Conservation (phyloP, 1,140 invertebrate species). For the Drosophila pandora region DNA sequence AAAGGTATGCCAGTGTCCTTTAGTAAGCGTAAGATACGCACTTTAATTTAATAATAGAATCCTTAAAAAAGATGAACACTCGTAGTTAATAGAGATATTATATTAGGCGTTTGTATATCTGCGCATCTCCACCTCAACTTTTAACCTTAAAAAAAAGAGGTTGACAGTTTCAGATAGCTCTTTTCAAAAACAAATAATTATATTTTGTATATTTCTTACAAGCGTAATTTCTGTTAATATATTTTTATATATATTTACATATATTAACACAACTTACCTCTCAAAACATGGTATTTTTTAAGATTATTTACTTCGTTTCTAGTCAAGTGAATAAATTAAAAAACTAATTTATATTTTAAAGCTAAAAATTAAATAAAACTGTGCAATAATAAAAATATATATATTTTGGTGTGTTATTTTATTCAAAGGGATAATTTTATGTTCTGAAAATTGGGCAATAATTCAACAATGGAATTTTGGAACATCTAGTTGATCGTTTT, state of each 20-base stretch:
- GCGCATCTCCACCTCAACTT: constrained; percentile 15
- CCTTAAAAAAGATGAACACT: constrained; percentile 27
- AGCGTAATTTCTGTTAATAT: constrained; percentile 48
- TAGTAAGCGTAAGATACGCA: constrained; percentile 45
- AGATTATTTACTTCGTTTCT: constrained; percentile 37
- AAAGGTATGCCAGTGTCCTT: constrained; percentile 85
- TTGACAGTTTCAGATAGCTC: constrained; percentile 5
- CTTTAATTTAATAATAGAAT: constrained; percentile 41
- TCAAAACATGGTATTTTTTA: constrained; percentile 34
- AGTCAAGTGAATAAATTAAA: constrained; percentile 37
- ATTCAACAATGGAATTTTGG: no score
- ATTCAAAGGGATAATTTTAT: not conserved
- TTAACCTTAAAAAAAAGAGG: not conserved
- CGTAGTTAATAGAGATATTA: constrained; percentile 32
- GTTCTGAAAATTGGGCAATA: no score
- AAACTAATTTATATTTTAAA: constrained; percentile 37
- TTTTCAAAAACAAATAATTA: constrained; percentile 38
- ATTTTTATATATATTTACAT: constrained; percentile 40
- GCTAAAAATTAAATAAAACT: constrained; percentile 45
- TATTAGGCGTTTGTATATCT: constrained; percentile 40
- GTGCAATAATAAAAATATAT: constrained; percentile 67
- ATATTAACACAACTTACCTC: constrained; percentile 53
- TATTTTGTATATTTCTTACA: constrained; percentile 49
- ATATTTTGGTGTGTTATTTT: constrained; percentile 9
- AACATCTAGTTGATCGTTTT: no score